These are phyloP conservation scores for Hedychridium roseum DNA, from an alignment of 2,888 invertebrate genomes.

Conservation along the genomic window DNA sequence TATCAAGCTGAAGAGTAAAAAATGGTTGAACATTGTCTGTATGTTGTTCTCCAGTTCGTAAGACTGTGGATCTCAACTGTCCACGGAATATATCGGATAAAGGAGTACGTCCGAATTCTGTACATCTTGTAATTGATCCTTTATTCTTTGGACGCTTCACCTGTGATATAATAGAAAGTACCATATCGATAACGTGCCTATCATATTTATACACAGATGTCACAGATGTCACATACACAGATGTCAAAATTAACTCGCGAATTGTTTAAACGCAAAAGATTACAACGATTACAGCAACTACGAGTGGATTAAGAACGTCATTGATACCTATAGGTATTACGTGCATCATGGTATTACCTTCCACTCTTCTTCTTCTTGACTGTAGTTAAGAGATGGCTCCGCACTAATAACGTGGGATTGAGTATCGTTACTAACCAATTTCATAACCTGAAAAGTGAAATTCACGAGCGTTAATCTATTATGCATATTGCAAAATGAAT, in stretches of 20 bases:
- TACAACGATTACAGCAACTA: no score
- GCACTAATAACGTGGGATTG: conserved; percentile 37
- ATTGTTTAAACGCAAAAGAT: no score
- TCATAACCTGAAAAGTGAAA: conserved; percentile 64
- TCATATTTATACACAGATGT: no score
- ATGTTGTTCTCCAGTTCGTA: conserved; percentile 76
- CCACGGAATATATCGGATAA: conserved; percentile 94
- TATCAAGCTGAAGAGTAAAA: conserved; percentile 93
- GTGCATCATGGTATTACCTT: conserved; percentile 71
- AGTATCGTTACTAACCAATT: conserved; percentile 61
- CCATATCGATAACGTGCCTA: no score
- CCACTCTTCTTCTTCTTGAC: conserved; percentile 73
- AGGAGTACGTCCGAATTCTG: conserved; percentile 84
- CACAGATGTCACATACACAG: no score
- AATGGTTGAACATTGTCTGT: conserved; percentile 96
- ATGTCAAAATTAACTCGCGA: no score
- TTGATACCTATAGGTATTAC: background rate
- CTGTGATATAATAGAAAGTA: no score
- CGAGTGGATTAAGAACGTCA: no score
- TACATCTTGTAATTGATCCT: conserved; percentile 86
- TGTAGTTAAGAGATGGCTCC: conserved; percentile 60
- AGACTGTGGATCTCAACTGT: conserved; percentile 84
- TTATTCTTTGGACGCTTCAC: conserved; percentile 89
- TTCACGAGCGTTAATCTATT: conserved; percentile 1
- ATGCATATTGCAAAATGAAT: conserved; percentile 2